Conservation (phyloP, 2,888 invertebrate genomes). For the Cetonia aurata region DNA sequence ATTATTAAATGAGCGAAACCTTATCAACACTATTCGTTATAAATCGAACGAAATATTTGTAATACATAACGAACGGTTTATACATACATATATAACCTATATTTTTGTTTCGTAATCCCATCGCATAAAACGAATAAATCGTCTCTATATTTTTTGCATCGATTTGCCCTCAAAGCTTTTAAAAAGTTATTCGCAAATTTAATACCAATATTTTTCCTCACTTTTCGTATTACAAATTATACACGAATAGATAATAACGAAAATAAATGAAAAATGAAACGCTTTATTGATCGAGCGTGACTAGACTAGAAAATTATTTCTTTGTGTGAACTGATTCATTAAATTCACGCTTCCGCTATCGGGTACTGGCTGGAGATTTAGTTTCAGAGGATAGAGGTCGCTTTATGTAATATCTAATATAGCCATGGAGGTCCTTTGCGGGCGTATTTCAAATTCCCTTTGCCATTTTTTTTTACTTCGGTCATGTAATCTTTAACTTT, state of each 20-base stretch:
- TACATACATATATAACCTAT: too few species aligned
- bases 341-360: conserved; percentile 8
- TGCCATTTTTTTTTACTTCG: not conserved
- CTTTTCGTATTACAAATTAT: conserved; percentile 1
- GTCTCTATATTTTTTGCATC: too few species aligned
- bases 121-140: too few species aligned
- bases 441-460: too few species aligned
- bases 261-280: conserved; percentile 34
- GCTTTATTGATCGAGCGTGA: conserved; percentile 34
- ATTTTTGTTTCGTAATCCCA: too few species aligned
- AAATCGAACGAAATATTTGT: too few species aligned
- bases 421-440: not conserved
- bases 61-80: too few species aligned
- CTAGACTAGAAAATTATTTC: conserved; percentile 35
- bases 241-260: conserved; percentile 24
- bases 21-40: too few species aligned
- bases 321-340: conserved; percentile 30
- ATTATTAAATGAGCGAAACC: too few species aligned
- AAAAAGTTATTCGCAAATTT: too few species aligned
- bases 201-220: too few species aligned
- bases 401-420: conserved; percentile 1
- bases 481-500: not conserved
- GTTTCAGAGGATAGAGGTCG: not conserved
- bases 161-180: too few species aligned
- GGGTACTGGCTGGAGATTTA: not conserved